Evolutionary conservation across 2,113 vertebrate species (phyloP), one percentile per base, ranked within the genome.

Genomic region (Arizona elegans): DNA sequence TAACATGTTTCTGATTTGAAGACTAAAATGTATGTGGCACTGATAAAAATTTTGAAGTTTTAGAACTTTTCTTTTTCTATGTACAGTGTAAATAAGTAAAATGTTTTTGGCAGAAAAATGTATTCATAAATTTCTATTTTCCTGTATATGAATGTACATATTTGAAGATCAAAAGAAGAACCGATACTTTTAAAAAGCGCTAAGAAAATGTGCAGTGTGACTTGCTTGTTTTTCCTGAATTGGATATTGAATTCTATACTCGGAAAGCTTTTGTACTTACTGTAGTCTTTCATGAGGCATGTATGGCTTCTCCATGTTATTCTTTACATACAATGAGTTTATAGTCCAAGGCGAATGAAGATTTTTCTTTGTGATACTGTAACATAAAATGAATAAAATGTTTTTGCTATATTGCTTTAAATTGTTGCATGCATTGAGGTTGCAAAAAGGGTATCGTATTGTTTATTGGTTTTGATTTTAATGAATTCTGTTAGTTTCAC

Each of bases 191-290:
- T 59, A 90, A 92, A 92, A 91, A 9, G 52, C 52, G 13, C 15
- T 85, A 0, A 91, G 11, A 89, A 91, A 91, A 65, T 33, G 1
- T n/a, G 91, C 29, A 47, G 1, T 43, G 3, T 86, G 3, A 81
- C 95, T 91, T 19, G 58, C 94, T 86, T 50, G 10, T 47, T 50
- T 86, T 93, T n/a, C 52, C 19, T 23, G 58, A 86, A 90, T 75
- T n/a, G 90, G 53, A 21, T 93, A 87, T 86, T 89, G 9, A 81
- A 62, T 62, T n/a, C 23, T 55, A n/a, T 17, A 17, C 10, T 88
- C 11, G 93, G 91, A n/a, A 62, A 96, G 54, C 87, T 55, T 81
- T 86, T 75, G 93, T 86, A 59, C 15, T 0, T 0, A 70, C 5
- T 33, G 29, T 65, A n/a, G 6, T 62, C 54, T 92, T 10, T 62